Conservation (phyloP, 2,888 invertebrate genomes). For the Hipparchia sbordonii region DNA sequence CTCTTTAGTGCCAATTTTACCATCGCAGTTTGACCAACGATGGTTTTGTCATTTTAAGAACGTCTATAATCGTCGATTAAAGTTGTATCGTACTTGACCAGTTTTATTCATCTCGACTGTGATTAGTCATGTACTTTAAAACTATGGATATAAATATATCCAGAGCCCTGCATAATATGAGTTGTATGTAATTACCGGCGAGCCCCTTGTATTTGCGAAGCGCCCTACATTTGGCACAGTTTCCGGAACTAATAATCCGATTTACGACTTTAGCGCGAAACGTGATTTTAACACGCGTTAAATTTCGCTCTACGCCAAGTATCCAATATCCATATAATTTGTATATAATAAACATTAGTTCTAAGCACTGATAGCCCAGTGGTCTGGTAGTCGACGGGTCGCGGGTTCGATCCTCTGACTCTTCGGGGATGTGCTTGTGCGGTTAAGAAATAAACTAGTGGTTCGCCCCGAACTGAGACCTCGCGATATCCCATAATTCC, state of each 20-base stretch:
- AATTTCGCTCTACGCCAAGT: conserved; percentile 37
- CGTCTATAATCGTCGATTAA: no score
- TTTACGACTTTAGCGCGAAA: conserved; percentile 49
- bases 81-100: no score
- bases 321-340: conserved; percentile 7
- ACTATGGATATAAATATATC: not conserved
- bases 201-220: conserved; percentile 22
- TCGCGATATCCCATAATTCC: no score
- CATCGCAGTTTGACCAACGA: no score
- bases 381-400: no score
- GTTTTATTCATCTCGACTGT: no score
- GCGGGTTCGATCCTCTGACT: no score
- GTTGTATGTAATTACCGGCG: not conserved
- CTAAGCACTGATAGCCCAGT: not conserved
- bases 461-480: no score
- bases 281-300: conserved; percentile 40
- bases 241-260: conserved; percentile 48
- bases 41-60: no score
- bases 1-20: no score
- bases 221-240: conserved; percentile 46
- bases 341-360: not conserved
- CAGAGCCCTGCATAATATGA: not conserved
- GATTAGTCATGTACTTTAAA: not conserved
- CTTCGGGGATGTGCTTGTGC: no score
- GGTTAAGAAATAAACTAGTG: no score